Base-by-base conservation (phyloP, 2,888 invertebrate genomes). In the Andrena bucephala region DNA sequence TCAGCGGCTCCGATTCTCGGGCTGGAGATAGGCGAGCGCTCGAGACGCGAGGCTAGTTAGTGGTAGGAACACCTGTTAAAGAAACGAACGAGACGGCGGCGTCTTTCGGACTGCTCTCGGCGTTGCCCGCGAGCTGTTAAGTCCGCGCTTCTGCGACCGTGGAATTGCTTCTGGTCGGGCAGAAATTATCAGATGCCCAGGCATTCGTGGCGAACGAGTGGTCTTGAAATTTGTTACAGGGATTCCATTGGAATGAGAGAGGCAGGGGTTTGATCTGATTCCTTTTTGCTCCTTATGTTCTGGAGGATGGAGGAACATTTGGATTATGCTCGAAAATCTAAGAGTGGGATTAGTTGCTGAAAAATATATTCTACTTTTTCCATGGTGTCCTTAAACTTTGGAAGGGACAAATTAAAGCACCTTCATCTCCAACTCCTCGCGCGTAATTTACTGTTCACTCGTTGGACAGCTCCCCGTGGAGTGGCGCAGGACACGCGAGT, bases 1-100 rank as follows among this genome's bases (percentile, higher is more conserved):
- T 81, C 80, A 81, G 48, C 66, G 33, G 57, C 29, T 36, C 13
- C 24, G 59, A 62, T 79, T 72, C 72, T 67, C 72, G 48, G 29
- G 24, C 10, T 27, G n/a, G 16, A 16, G 10, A 20, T 7, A 27
- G 20, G 27, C 54, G 52, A 69, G 27, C 62, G 7, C 50, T 10
- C 33, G 24, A 24, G 36, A 66, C 54, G 33, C 50, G 52, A 6
- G 36, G 52, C 65, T 65, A 54, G 52, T 72, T 65, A 65, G 65
- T 24, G 33, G 71, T 16, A 50, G 33, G 52, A 4, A 48, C 33
- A 62, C 68, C 27, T 33, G 52, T 13, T 29, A 42, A 77, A 68
- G 77, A 68, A 68, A 77, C 52, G 10, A 62, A 29, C 6, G 52
- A 62, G 42, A 62, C 20, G 42, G 24, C 13, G 10, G 24, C 29